A percentile compares a stretch with the other conserved stretches of the same genome.
phyloP scores from a whole-genome alignment of 2,797 vertebrate genomes.

The Alcedo quadribrachys region DNA sequence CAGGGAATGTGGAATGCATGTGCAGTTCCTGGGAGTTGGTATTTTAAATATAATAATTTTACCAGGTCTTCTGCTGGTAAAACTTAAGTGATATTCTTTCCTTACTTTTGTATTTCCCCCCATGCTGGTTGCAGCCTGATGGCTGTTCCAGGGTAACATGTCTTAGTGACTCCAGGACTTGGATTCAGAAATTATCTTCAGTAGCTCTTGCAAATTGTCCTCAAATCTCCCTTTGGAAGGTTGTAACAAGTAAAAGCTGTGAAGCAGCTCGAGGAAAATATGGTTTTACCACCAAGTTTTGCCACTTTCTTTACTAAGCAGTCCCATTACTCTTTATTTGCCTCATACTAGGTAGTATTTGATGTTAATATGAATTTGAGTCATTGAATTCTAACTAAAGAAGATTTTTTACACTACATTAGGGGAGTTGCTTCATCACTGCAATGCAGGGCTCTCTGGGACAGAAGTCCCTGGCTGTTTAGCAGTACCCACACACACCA shows the following conservation, averaged over 20 bases:
- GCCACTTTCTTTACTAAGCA: not conserved
- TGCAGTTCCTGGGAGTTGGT: not conserved
- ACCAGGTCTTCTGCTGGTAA: not conserved
- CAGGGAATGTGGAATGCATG: not conserved
- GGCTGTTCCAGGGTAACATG: fast-evolving
- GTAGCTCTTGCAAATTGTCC: not conserved
- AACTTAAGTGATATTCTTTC: not conserved
- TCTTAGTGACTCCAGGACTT: not conserved
- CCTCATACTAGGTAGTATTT: not conserved
- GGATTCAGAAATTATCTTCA: not conserved
- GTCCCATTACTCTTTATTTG: not conserved
- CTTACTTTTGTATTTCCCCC: not conserved
- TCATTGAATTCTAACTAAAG: not conserved
- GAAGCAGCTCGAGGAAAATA: not conserved
- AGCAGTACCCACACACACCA: not conserved
- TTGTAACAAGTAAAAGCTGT: not conserved
- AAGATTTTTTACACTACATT: not conserved
- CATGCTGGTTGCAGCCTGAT: fast-evolving
- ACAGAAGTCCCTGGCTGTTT: not conserved
- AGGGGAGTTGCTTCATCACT: not conserved
- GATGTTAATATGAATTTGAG: not conserved
- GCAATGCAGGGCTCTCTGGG: not conserved
- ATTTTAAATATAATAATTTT: not conserved
- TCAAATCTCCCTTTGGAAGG: not conserved
- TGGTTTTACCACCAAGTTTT: not conserved